Conservation (phyloP, 2,888 invertebrate species). For the Argynnis bischoffii region DNA sequence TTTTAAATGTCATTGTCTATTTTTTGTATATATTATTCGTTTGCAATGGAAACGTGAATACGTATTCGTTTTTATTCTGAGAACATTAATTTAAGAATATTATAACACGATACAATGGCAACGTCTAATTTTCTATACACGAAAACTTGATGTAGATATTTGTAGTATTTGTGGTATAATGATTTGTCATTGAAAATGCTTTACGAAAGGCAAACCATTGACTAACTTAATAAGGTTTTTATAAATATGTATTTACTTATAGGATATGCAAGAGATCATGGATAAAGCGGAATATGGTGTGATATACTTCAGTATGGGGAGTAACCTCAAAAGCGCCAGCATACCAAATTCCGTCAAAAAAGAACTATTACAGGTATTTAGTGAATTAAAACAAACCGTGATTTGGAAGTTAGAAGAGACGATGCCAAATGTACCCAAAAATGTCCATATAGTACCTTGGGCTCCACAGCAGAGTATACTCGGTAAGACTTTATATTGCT, state of each 20-base stretch:
- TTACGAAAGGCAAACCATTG: too few relatives aligned
- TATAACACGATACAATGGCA: too few relatives aligned
- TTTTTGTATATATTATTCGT: too few relatives aligned
- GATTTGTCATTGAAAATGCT: too few relatives aligned
- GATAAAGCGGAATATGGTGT: slow-evolving; percentile 68
- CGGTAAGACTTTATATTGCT: slow-evolving; percentile 42
- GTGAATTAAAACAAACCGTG: slow-evolving; percentile 69
- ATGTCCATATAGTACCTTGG: slow-evolving; percentile 56
- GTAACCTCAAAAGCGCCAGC: slow-evolving; percentile 59
- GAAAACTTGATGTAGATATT: too few relatives aligned
- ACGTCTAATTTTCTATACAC: too few relatives aligned
- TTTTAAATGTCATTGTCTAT: too few relatives aligned
- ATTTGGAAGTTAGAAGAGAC: slow-evolving; percentile 62
- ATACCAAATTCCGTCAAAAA: slow-evolving; percentile 57
- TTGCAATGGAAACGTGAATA: too few relatives aligned
- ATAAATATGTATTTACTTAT: not conserved
- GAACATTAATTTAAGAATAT: too few relatives aligned
- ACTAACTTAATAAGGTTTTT: not conserved
- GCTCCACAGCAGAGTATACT: slow-evolving; percentile 60
- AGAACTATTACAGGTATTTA: slow-evolving; percentile 61
- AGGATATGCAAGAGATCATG: slow-evolving; percentile 67
- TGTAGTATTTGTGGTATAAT: too few relatives aligned
- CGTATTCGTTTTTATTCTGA: too few relatives aligned
- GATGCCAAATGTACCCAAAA: slow-evolving; percentile 48
- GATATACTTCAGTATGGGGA: slow-evolving; percentile 78